Evolutionary conservation across 35 echinoderm and acorn worm genomes (phyloP).

Genomic region (Chiridota heheva): DNA sequence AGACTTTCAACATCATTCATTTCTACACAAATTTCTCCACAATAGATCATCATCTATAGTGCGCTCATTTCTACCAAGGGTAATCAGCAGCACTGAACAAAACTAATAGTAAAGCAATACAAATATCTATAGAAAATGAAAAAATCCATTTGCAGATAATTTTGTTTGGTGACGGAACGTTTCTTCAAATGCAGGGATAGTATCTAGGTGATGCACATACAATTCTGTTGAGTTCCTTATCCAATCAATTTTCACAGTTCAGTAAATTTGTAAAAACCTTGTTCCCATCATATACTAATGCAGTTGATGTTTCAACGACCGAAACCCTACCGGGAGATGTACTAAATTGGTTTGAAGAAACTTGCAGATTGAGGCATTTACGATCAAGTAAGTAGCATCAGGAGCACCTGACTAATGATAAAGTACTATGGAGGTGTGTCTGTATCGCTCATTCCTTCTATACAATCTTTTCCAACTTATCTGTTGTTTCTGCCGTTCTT

Average conservation of each 20-base stretch:
- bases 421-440: too few species aligned
- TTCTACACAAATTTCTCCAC: too few species aligned
- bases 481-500: too few species aligned
- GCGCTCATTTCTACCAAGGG: background rate
- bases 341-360: conserved; percentile 10
- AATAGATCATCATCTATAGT: too few species aligned
- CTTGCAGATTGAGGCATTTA: conserved; percentile 10
- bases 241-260: background rate
- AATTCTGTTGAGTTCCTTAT: conserved; percentile 30
- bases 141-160: background rate
- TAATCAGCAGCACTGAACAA: background rate
- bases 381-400: conserved; percentile 23
- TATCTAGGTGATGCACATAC: too few species aligned
- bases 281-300: conserved; percentile 15
- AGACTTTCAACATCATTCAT: too few species aligned
- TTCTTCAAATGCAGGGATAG: too few species aligned
- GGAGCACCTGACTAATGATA: too few species aligned
- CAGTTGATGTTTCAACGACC: background rate
- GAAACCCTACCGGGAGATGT: background rate
- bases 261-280: conserved; percentile 20
- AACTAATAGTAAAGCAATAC: background rate
- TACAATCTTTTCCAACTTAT: too few species aligned
- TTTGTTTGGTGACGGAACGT: background rate
- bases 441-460: too few species aligned
- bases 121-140: background rate